Evolutionary conservation across 2,797 vertebrate genomes (phyloP), one percentile per base, ranked within the genome.

Genomic region (Muraenolepis orangiensis): DNA sequence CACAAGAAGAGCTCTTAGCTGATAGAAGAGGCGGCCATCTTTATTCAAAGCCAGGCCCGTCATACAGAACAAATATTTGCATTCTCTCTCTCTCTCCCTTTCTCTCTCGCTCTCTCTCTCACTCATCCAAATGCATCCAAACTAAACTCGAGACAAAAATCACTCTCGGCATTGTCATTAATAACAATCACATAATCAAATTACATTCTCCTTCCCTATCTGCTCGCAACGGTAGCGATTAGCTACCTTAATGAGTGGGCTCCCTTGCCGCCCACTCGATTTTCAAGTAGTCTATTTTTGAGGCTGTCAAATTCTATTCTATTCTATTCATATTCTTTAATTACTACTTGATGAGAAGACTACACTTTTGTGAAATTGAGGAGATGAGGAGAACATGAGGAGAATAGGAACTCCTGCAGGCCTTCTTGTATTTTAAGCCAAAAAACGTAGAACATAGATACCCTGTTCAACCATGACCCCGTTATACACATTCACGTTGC

Each of bases 21-120:
- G 86, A 91, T 81, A 74, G 82, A 89, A 80, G 82, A 80, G 84
- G 75, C 81, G 80, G 78, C 83, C 84, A 80, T 86, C 81, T 86
- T 87, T 83, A 86, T 86, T 87, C 85, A 87, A 76, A 84, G 77
- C 74, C 76, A 72, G 81, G 76, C 69, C 70, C 80, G 75, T 84
- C 80, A 84, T 82, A 83, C 61, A 29, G 68, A 82, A 84, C 80
- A 79, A 82, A 84, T 84, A 74, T 80, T 85, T 83, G 26, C 3
- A 6, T 73, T 71, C 72, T 16, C 31, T 70, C 46, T 30, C 64
- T 66, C 13, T 66, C 64, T 7, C 51, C 18, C 51, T 11, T 10
- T 38, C 51, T 57, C 38, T 57, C 51, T 57, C 51, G 3, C 51
- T 57, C 51, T 18, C 51, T 20, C 16, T 20, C n/a, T 18, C n/a